Evolutionary conservation across 2,797 vertebrate species (phyloP), one percentile per base, ranked within the genome.

Genomic region (Centroberyx gerrardi): DNA sequence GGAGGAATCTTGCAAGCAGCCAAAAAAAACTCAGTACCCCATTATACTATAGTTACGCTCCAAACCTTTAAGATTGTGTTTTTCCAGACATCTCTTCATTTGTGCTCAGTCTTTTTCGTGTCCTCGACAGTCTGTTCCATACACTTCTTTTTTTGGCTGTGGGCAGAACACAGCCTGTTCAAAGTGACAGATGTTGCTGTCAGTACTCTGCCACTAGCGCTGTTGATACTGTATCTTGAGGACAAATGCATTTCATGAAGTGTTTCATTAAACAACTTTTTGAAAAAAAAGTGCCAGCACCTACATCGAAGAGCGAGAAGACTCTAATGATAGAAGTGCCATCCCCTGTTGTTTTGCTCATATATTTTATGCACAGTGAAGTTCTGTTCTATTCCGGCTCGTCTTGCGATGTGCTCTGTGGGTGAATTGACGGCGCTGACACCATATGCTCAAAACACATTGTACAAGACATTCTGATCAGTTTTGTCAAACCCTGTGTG

Each of bases 201-300:
- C 80, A 42, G 59, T 17, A 66, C 69, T 80, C 56, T 77, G 69
- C 70, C 10, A 4, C 72, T 29, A 28, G 76, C 5, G 18, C 76
- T 80, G 62, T 77, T 85, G 79, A 80, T 82, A 74, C 59, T 74
- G 81, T 83, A 75, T 72, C 81, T 58, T 17, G 17, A 63, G 36
- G 55, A 80, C 44, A 80, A 76, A 60, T 48, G 51, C 58, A 62
- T n/a, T 42, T 44, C 36, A n/a, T 42, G 38, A 18, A 29, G 14
- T 28, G 18, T 36, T 59, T 29, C 52, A 36, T 6, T 59, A 60
- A 55, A 33, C n/a, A 18, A 42, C 36, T 17, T 56, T 49, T 49
- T 53, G 59, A 13, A 67, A 80, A 64, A 72, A 77, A 68, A 51
- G 17, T 44, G 38, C 10, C 65, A 72, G 62, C 64, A n/a, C 17